Evolutionary conservation across 2,888 invertebrate species (phyloP).

Genomic region (Rhorus exstirpatorius): DNA sequence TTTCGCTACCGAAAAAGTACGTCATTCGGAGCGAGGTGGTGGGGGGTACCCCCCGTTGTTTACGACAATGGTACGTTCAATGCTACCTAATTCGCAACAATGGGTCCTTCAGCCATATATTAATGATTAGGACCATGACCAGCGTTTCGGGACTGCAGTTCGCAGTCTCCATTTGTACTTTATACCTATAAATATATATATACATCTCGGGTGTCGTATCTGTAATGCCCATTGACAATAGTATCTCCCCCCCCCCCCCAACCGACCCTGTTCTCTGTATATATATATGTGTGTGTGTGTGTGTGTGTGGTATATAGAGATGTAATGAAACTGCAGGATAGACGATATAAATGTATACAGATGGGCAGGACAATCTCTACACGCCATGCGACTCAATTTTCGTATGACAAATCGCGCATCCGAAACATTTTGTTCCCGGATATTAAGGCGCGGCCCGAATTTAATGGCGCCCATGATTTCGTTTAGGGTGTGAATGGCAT

Average conservation of each 20-base stretch:
- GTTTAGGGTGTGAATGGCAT: slow-evolving; percentile 78
- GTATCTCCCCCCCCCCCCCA: slow-evolving; percentile 27
- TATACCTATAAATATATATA: slow-evolving; percentile 14
- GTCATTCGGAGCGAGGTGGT: neutral
- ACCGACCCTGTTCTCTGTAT: slow-evolving; percentile 30
- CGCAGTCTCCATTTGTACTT: slow-evolving; percentile 41
- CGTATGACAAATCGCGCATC: slow-evolving; percentile 80
- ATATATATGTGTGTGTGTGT: slow-evolving; percentile 7
- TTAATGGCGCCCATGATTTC: slow-evolving; percentile 81
- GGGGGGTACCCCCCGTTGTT: slow-evolving; percentile 74
- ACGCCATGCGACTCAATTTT: slow-evolving; percentile 81
- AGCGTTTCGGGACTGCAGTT: slow-evolving; percentile 61
- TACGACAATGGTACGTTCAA: slow-evolving; percentile 80
- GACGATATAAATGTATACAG: slow-evolving; percentile 43
- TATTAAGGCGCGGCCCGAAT: slow-evolving; percentile 81
- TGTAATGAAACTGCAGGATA: slow-evolving; percentile 54
- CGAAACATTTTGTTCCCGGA: slow-evolving; percentile 77
- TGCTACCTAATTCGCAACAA: slow-evolving; percentile 84
- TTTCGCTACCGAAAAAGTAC: slow-evolving; percentile 56
- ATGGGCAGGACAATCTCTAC: slow-evolving; percentile 62
- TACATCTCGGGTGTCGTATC: slow-evolving; percentile 46
- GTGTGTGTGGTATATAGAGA: slow-evolving; percentile 9
- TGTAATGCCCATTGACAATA: slow-evolving; percentile 56
- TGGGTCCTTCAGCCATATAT: slow-evolving; percentile 81
- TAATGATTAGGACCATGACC: slow-evolving; percentile 80